These are phyloP conservation scores for Oopsacas minuta DNA, from an alignment of 37 sponge, comb jelly and placozoan species.

Conservation along the genomic window DNA sequence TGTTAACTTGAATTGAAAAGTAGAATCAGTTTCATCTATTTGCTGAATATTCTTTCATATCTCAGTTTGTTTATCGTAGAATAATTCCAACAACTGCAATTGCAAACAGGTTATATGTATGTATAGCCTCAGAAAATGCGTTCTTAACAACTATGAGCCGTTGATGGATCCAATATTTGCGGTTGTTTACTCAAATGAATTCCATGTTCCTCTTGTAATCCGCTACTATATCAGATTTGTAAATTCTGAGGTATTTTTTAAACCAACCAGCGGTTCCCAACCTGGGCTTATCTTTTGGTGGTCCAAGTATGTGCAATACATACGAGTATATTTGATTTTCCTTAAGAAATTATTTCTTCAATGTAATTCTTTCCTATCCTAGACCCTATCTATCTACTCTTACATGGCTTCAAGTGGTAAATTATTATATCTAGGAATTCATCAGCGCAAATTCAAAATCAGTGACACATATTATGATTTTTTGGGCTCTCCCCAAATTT, in stretches of 20 bases:
- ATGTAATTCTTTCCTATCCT: too few relatives aligned
- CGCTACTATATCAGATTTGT: slow-evolving; percentile 10
- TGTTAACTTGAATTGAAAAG: not conserved
- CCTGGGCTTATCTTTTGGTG: too few relatives aligned
- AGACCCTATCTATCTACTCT: too few relatives aligned
- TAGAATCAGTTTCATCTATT: not conserved
- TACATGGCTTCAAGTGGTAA: too few relatives aligned
- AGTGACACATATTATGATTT: too few relatives aligned
- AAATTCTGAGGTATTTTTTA: not conserved
- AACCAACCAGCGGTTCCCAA: too few relatives aligned
- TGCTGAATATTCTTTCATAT: not conserved
- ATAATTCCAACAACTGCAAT: not conserved
- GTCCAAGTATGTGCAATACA: too few relatives aligned
- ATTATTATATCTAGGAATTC: too few relatives aligned
- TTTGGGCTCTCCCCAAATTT: too few relatives aligned
- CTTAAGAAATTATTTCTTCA: too few relatives aligned
- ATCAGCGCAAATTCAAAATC: too few relatives aligned
- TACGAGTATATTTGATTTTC: too few relatives aligned
- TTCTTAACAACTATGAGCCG: slow-evolving; percentile 2
- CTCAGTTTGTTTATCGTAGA: not conserved
- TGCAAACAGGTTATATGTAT: not conserved
- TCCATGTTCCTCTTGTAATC: slow-evolving; percentile 13
- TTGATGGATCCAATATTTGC: not conserved
- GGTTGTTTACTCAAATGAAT: not conserved
- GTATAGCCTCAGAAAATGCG: not conserved